A percentile compares a stretch with the other conserved stretches of the same genome.
Conservation (phyloP, 2,113 vertebrate genomes). For the Oncorhynchus nerka region DNA sequence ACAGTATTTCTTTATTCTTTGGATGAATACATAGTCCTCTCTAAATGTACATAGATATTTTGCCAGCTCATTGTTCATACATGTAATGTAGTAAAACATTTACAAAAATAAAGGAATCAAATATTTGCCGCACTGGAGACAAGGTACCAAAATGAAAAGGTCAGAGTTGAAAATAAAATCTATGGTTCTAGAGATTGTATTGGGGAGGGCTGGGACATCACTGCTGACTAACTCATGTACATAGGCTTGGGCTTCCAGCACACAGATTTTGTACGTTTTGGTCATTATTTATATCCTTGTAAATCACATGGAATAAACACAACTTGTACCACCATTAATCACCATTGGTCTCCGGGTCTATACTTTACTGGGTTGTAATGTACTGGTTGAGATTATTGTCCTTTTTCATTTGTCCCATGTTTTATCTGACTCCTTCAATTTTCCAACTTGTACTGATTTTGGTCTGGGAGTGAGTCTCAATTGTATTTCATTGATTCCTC, state of each 20-base stretch:
- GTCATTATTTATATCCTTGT: slow-evolving; percentile 99
- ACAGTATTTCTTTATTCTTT: slow-evolving; percentile 92
- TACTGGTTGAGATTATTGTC: too few relatives aligned
- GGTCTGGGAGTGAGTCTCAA: too few relatives aligned
- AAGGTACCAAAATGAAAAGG: slow-evolving; percentile 80
- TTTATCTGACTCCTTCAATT: too few relatives aligned
- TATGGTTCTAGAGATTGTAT: slow-evolving; percentile 76
- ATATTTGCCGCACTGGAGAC: slow-evolving; percentile 80
- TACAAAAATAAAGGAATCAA: slow-evolving; percentile 45
- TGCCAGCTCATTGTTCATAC: slow-evolving; percentile 96
- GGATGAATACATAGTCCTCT: slow-evolving; percentile 82
- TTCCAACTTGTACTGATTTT: too few relatives aligned
- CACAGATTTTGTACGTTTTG: slow-evolving; percentile 96
- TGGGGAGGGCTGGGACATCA: slow-evolving; percentile 79
- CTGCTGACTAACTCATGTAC: slow-evolving; percentile 89
- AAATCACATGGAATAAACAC: slow-evolving; percentile 97
- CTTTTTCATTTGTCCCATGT: too few relatives aligned
- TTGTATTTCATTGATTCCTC: too few relatives aligned
- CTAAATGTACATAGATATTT: slow-evolving; percentile 93
- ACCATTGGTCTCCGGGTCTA: slow-evolving; percentile 16
- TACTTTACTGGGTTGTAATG: neutral
- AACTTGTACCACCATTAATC: slow-evolving; percentile 84
- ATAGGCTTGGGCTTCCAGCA: slow-evolving; percentile 99
- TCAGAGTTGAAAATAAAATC: slow-evolving; percentile 47
- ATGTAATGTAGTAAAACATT: slow-evolving; percentile 83